Conservation (phyloP, 2,113 vertebrate species). For the Ceuthmochares aereus region DNA sequence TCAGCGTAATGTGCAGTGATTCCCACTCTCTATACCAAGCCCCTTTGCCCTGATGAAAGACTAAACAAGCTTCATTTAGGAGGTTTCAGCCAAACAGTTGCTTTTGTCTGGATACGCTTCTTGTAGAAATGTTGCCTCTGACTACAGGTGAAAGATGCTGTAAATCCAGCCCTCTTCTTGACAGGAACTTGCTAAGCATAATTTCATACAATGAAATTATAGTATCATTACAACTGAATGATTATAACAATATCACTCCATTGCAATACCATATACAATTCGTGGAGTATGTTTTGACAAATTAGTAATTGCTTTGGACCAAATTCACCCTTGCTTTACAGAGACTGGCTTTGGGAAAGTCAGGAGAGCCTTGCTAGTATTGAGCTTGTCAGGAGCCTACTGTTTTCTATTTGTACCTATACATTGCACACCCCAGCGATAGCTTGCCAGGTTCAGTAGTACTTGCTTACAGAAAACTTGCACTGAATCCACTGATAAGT, state of each 20-base stretch:
- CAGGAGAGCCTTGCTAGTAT: background rate
- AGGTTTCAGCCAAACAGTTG: background rate
- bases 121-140: background rate
- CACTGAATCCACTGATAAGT: background rate
- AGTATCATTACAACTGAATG: background rate
- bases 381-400: background rate
- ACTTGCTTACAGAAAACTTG: background rate
- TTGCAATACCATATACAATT: background rate
- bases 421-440: fast-evolving
- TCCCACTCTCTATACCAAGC: background rate
- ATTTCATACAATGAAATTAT: background rate
- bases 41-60: background rate
- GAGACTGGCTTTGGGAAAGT: background rate
- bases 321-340: background rate
- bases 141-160: background rate
- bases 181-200: background rate
- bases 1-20: background rate
- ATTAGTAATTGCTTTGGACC: background rate
- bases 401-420: background rate
- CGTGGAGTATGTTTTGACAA: background rate
- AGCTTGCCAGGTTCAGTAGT: background rate
- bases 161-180: background rate
- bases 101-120: background rate
- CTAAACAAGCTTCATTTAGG: background rate
- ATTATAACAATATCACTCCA: background rate